phyloP scores from a whole-genome alignment of 2,797 vertebrate genomes.

The Mallotus villosus region DNA sequence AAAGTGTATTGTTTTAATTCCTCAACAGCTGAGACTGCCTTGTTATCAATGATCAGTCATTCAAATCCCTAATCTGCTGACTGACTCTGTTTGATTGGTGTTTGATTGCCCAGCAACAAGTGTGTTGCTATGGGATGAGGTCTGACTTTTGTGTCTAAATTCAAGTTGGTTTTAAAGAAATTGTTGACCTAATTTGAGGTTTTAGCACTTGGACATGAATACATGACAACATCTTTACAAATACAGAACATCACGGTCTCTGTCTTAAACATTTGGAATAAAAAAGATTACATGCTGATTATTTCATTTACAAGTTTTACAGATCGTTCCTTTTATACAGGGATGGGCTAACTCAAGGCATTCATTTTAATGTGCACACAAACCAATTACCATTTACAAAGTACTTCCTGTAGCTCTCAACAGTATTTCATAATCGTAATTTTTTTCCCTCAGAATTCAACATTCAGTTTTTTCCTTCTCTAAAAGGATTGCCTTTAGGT shows the following conservation, averaged over 20 bases:
- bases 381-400: conserved; percentile 22
- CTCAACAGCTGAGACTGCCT: conserved; percentile 32
- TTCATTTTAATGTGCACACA: conserved; percentile 43
- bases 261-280: conserved; percentile 53
- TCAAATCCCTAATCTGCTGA: neutral
- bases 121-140: conserved; percentile 20
- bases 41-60: conserved; percentile 16
- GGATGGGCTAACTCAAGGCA: conserved; percentile 34
- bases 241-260: conserved; percentile 69
- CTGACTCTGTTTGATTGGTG: conserved; percentile 13
- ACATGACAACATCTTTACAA: conserved; percentile 67
- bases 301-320: conserved; percentile 71
- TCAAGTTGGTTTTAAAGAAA: conserved; percentile 55
- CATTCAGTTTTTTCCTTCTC: conserved; percentile 7
- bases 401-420: conserved; percentile 5
- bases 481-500: neutral
- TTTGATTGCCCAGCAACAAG: conserved; percentile 5
- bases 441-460: conserved; percentile 5
- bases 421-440: conserved; percentile 11
- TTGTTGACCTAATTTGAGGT: conserved; percentile 54
- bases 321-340: conserved; percentile 54
- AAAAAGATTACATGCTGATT: conserved; percentile 66
- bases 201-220: conserved; percentile 64
- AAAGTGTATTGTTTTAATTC: conserved; percentile 30
- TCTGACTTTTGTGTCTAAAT: conserved; percentile 48